Conservation (phyloP, 2,797 vertebrate species). For the Lutjanus argentimaculatus region DNA sequence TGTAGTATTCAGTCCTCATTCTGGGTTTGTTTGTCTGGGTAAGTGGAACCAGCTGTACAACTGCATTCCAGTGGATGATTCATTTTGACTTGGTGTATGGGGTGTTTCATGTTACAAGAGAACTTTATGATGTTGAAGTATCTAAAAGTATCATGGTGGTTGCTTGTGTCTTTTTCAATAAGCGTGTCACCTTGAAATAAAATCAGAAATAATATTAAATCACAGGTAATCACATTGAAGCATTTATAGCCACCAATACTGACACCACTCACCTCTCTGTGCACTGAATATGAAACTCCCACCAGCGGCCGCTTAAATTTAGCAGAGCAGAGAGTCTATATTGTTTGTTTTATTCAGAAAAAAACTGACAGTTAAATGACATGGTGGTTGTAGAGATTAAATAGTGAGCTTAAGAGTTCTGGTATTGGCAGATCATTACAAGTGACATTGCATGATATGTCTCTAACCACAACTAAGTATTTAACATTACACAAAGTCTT, state of each 20-base stretch:
- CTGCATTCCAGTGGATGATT: not conserved
- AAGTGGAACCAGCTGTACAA: conserved; percentile 9
- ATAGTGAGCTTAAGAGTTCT: no score
- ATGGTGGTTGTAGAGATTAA: no score
- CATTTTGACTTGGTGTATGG: not conserved
- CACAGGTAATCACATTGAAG: not conserved
- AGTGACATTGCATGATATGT: not conserved
- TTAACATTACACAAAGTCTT: not conserved
- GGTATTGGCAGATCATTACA: no score
- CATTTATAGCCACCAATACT: no score
- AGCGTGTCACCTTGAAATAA: not conserved
- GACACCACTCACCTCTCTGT: not conserved
- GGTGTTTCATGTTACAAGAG: not conserved
- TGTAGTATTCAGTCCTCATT: no score
- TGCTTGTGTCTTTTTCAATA: not conserved
- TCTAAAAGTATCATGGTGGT: not conserved
- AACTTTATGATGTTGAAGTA: not conserved
- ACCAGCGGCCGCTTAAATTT: not conserved
- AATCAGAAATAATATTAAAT: not conserved
- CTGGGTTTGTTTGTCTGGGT: conserved; percentile 7
- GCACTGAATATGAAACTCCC: not conserved
- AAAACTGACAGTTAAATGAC: no score
- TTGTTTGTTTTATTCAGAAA: no score
- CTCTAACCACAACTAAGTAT: not conserved
- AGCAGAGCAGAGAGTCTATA: no score